phyloP scores from a whole-genome alignment of 2,797 vertebrate genomes.

The Microctenopoma steveboyesi region DNA sequence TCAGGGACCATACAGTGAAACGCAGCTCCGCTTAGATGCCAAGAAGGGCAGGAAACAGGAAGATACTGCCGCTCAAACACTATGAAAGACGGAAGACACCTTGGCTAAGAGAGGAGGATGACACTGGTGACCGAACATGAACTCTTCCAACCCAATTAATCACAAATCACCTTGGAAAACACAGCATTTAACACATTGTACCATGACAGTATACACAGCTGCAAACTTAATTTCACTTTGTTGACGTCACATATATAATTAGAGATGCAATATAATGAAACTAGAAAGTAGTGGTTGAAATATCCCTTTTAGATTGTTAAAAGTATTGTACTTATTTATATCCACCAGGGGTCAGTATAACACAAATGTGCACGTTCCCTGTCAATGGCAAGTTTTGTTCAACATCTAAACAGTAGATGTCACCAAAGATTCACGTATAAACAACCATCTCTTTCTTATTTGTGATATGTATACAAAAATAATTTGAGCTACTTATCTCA shows the following conservation, averaged over 20 bases:
- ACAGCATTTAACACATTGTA: conserved; percentile 36
- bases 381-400: not conserved
- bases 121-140: conserved; percentile 46
- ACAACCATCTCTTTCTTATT: not conserved
- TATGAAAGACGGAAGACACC: conserved; percentile 57
- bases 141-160: conserved; percentile 41
- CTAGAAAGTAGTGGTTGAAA: conserved; percentile 11
- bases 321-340: not conserved
- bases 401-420: conserved; percentile 65
- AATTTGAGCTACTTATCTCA: not conserved
- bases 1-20: conserved; percentile 44
- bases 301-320: not conserved
- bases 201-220: conserved; percentile 29
- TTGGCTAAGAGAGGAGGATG: conserved; percentile 56
- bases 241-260: conserved; percentile 2
- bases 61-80: conserved; percentile 55
- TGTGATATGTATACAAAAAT: not conserved
- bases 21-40: conserved; percentile 36
- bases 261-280: not conserved
- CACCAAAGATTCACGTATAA: conserved; percentile 44
- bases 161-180: conserved; percentile 52
- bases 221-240: conserved; percentile 31
- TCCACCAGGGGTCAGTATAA: conserved; percentile 45
- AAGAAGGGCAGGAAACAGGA: conserved; percentile 71
- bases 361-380: not conserved